phyloP scores from a whole-genome alignment of 2,113 vertebrate species.

The Argyrosomus japonicus region DNA sequence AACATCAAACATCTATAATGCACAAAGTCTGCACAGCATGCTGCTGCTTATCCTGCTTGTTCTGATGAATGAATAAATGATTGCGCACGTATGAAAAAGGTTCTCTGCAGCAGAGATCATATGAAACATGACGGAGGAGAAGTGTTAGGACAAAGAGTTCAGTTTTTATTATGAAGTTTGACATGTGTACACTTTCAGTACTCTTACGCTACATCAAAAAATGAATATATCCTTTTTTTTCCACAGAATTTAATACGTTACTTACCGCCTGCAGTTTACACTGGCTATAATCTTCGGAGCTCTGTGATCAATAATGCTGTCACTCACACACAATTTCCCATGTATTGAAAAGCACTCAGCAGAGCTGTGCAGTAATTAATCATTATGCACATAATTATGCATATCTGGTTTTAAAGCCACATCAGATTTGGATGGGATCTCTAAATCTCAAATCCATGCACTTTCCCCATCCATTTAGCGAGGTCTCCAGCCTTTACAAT shows the following conservation, averaged over 20 bases:
- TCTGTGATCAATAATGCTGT: constrained; percentile 60
- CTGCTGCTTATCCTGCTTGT: constrained; percentile 30
- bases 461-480: constrained; percentile 53
- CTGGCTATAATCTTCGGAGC: constrained; percentile 24
- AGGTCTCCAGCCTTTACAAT: constrained; percentile 40
- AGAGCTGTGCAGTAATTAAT: constrained; percentile 52
- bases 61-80: constrained; percentile 65
- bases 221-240: constrained; percentile 11
- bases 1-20: constrained; percentile 42
- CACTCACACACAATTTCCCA: constrained; percentile 65
- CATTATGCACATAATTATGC: constrained; percentile 62
- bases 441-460: constrained; percentile 45
- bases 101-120: constrained; percentile 27
- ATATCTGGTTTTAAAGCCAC: constrained; percentile 40
- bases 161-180: neutral
- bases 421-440: constrained; percentile 36
- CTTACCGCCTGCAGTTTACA: constrained; percentile 30
- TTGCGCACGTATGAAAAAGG: constrained; percentile 31
- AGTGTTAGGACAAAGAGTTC: constrained; percentile 3
- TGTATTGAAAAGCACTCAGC: constrained; percentile 76
- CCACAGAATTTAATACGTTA: constrained; percentile 28
- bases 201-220: constrained; percentile 7
- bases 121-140: neutral
- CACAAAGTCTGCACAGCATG: constrained; percentile 3
- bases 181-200: constrained; percentile 4